Conservation (phyloP, 1,140 invertebrate genomes). For the Anastrepha ludens region DNA sequence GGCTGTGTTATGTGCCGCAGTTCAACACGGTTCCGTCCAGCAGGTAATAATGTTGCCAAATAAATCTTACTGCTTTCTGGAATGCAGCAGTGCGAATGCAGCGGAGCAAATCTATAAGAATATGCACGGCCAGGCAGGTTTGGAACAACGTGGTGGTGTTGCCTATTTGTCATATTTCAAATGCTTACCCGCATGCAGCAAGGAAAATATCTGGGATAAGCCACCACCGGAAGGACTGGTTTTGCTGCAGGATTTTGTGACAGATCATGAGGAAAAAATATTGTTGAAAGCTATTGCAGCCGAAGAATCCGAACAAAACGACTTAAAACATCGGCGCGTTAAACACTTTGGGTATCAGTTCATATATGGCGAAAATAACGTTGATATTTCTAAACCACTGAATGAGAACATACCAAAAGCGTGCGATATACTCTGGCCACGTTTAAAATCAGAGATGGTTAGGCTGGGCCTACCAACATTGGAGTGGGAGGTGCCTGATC, state of each 20-base stretch:
- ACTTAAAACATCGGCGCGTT: constrained; percentile 89
- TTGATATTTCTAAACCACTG: constrained; percentile 84
- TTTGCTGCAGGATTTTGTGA: constrained; percentile 85
- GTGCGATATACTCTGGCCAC: constrained; percentile 81
- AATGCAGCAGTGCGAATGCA: constrained; percentile 75
- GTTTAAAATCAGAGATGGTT: constrained; percentile 76
- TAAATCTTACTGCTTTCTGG: constrained; percentile 86
- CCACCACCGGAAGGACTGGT: constrained; percentile 82
- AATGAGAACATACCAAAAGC: constrained; percentile 81
- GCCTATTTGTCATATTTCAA: constrained; percentile 80
- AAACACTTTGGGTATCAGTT: constrained; percentile 97
- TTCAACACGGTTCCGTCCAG: constrained; percentile 75
- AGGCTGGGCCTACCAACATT: constrained; percentile 72
- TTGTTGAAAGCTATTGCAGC: constrained; percentile 79
- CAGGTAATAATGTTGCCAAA: constrained; percentile 80
- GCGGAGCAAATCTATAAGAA: constrained; percentile 76
- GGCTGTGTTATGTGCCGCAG: constrained; percentile 76
- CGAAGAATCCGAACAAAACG: constrained; percentile 65
- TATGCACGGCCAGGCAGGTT: constrained; percentile 76
- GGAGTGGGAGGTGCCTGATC: constrained; percentile 82
- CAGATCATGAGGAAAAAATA: constrained; percentile 81
- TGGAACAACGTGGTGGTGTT: constrained; percentile 76
- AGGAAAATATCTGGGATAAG: constrained; percentile 63
- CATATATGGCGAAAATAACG: constrained; percentile 91
- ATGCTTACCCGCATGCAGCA: constrained; percentile 60